Conservation (phyloP, 2,888 invertebrate species). For the Drosophila robusta region DNA sequence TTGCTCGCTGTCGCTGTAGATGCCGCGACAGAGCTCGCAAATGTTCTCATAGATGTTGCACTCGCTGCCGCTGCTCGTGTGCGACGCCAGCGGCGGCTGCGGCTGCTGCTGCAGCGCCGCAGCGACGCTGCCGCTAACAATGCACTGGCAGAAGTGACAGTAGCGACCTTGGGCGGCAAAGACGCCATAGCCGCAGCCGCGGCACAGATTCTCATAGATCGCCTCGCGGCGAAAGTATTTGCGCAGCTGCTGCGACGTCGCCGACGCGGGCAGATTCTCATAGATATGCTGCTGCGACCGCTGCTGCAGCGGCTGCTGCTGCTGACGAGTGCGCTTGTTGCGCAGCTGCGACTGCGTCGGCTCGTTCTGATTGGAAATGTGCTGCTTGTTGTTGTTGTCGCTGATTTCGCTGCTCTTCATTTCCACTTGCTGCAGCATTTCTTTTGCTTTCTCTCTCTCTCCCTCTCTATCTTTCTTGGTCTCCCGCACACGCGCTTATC, state of each 20-base stretch:
- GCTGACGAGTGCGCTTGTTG: conserved; percentile 43
- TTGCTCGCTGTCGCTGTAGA: conserved; percentile 77
- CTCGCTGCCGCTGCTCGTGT: conserved; percentile 18
- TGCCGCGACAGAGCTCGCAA: conserved; percentile 81
- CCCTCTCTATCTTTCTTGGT: conserved; percentile 1
- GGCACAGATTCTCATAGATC: conserved; percentile 84
- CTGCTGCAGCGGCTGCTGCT: conserved; percentile 40
- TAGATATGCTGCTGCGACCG: conserved; percentile 49
- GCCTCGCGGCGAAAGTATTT: conserved; percentile 80
- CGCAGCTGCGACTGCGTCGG: conserved; percentile 28
- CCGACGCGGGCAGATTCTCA: conserved; percentile 59
- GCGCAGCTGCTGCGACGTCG: conserved; percentile 62
- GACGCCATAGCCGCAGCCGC: conserved; percentile 84
- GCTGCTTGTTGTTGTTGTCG: conserved; percentile 50
- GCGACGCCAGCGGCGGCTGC: conserved; percentile 1
- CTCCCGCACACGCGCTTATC: conserved; percentile 50
- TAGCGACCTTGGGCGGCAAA: conserved; percentile 82
- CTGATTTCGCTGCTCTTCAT: conserved; percentile 42
- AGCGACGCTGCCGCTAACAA: conserved; percentile 75
- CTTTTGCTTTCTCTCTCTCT: conserved; percentile 21
- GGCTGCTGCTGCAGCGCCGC: conserved; percentile 43
- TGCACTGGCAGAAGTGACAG: conserved; percentile 83
- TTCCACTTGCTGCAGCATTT: conserved; percentile 55
- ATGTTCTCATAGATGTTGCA: conserved; percentile 83
- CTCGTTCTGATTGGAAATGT: conserved; percentile 52